phyloP scores from a whole-genome alignment of 2,797 vertebrate genomes.

The Enteromius radiatus region DNA sequence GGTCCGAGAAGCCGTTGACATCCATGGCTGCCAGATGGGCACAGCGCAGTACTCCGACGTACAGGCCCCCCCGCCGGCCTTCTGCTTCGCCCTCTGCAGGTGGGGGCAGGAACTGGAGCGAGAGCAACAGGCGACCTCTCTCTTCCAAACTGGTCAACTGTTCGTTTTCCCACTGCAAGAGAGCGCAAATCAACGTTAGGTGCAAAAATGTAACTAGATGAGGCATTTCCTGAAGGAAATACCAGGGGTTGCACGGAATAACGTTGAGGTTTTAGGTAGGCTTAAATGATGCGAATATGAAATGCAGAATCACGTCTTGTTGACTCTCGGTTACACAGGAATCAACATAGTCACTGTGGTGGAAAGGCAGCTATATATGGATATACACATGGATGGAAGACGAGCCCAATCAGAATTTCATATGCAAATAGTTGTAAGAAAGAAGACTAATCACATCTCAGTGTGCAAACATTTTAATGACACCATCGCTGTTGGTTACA shows the following conservation, averaged over 20 bases:
- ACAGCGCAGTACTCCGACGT: constrained; percentile 84
- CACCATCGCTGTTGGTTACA: background rate
- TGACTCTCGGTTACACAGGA: background rate
- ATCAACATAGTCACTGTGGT: background rate
- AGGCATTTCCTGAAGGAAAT: background rate
- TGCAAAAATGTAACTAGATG: background rate
- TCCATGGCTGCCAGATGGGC: constrained; percentile 91
- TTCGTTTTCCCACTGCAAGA: constrained; percentile 82
- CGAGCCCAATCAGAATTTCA: background rate
- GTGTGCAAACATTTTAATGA: background rate
- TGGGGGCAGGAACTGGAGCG: constrained; percentile 78
- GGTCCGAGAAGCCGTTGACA: constrained; percentile 89
- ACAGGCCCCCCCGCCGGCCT: constrained; percentile 71
- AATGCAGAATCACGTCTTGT: background rate
- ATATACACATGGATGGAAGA: background rate
- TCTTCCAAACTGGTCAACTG: constrained; percentile 85
- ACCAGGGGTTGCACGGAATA: background rate
- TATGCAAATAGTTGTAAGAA: background rate
- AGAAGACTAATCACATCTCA: background rate
- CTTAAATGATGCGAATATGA: background rate
- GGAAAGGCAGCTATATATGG: background rate
- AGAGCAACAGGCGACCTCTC: constrained; percentile 83
- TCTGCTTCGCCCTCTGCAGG: constrained; percentile 55
- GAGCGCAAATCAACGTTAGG: background rate
- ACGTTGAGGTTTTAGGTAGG: background rate